These are phyloP conservation scores for Macrotrachela quadricornifera DNA, from an alignment of 1,140 invertebrate species.

Conservation along the genomic window DNA sequence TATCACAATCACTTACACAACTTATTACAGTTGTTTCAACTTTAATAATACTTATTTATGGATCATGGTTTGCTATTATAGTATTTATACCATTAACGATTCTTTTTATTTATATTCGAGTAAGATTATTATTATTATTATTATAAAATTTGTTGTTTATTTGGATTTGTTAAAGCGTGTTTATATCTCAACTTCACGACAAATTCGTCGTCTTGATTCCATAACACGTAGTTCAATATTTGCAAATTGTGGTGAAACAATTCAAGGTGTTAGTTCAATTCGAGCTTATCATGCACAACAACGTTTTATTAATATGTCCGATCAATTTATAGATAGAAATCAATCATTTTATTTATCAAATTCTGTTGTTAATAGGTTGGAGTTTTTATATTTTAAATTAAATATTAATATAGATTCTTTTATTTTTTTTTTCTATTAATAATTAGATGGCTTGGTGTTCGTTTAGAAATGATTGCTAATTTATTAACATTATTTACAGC, in stretches of 20 bases:
- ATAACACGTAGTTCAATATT: constrained; percentile 91
- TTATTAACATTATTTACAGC: background rate
- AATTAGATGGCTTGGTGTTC: background rate
- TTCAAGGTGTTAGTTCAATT: constrained; percentile 36
- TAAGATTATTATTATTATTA: constrained; percentile 6
- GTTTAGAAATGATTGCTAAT: background rate
- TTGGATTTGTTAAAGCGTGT: constrained; percentile 45
- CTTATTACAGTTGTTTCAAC: too few species aligned
- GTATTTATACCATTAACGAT: constrained; percentile 3
- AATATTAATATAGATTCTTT: background rate
- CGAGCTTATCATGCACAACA: constrained; percentile 33
- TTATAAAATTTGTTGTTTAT: background rate
- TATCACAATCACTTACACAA: background rate
- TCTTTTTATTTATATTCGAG: constrained; percentile 4
- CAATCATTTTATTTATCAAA: constrained; percentile 25
- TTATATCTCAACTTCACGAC: constrained; percentile 74
- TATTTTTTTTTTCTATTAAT: background rate
- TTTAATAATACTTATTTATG: too few species aligned
- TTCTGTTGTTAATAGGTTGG: constrained; percentile 11
- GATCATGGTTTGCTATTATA: constrained; percentile 9
- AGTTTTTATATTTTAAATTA: too few species aligned
- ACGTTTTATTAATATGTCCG: constrained; percentile 32
- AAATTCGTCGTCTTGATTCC: constrained; percentile 80
- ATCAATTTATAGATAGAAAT: constrained; percentile 29
- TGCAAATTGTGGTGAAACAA: constrained; percentile 80